Base-by-base conservation (phyloP, 2,797 vertebrate species). In the Cyprinella venusta region DNA sequence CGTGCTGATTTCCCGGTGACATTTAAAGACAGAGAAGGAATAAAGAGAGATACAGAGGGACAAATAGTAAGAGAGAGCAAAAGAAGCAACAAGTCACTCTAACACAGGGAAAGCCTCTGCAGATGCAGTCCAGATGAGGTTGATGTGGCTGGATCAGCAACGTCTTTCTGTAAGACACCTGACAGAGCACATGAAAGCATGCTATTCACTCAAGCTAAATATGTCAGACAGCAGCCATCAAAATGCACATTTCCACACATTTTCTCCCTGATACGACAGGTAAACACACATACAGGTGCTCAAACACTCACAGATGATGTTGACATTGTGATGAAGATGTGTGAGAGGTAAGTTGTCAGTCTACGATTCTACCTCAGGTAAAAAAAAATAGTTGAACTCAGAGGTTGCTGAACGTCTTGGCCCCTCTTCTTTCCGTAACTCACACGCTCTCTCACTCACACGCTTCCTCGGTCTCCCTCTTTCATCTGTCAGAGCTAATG, bases 401-500 rank as follows among this genome's bases (percentile, higher is more conserved):
- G 75, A 86, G 86, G 45, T 81, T 74, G 52, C 24, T 65, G 63
- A 76, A 82, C 15, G 72, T 81, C 80, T 83, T 19, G 42, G 33
- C n/a, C 42, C 75, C 84, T 56, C 67, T 82, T 76, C 84, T 69
- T 68, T 87, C 76, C 80, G 82, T 52, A 84, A 79, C 81, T 88
- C 75, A 77, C 69, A 87, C 89, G 86, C 68, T 77, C 80, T 36
- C 70, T 77, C 74, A 48, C 65, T 30, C 86, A 89, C 38, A 67
- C 42, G 19, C 26, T 74, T 63, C 89, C 90, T 86, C 71, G 71
- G 40, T 84, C 88, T 82, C 82, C 82, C 89, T 82, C 89, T 93
- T 93, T 94, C 92, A 94, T 95, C 93, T 92, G 92, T 95, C 91
- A 94, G 90, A 89, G 91, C 91, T 94, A 94, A 94, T 94, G 95